Evolutionary conservation across 2,113 vertebrate genomes (phyloP), one percentile per base, ranked within the genome.

Genomic region (Lagopus muta): DNA sequence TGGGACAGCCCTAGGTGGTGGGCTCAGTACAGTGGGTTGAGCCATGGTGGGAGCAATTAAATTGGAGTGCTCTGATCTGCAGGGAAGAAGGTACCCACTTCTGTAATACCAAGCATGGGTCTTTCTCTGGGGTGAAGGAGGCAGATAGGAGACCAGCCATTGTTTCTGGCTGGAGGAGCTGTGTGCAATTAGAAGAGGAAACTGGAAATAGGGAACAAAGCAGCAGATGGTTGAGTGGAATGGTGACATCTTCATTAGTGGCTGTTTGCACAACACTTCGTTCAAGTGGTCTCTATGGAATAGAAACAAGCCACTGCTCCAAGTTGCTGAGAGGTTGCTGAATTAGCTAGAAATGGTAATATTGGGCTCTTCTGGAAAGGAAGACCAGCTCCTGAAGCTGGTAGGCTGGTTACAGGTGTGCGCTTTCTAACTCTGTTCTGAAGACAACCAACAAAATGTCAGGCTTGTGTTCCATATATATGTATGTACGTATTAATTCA

Each of bases 201-300:
- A 86, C 73, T 93, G 88, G 76, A 75, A 94, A 91, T 16, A 80
- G 40, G 82, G 86, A 94, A 93, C 73, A 67, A 58, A 82, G 17
- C 50, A 71, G 28, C 38, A 79, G 34, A 60, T 91, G 0, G 0
- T 80, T 86, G 64, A 57, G 40, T 58, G 81, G 89, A 92, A 66
- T 27, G 7, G 15, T 48, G 64, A 52, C 21, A 80, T 87, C 71
- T 87, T 65, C 60, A 22, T 82, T 40, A 57, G 65, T 48, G 61
- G 10, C 13, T 38, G 28, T 79, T 95, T 89, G 82, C 82, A 57
- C 65, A 89, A 36, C 4, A 14, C 10, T 0, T 0, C 5, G 13
- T 70, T 67, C 60, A 83, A 74, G 16, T 14, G 42, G 64, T 60
- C 82, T 89, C 67, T 88, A 22, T 74, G 76, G 87, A 91, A 82